A percentile compares a stretch with the other conserved stretches of the same genome.
Conservation (phyloP, 2,113 vertebrate species). For the Halcyon senegalensis region DNA sequence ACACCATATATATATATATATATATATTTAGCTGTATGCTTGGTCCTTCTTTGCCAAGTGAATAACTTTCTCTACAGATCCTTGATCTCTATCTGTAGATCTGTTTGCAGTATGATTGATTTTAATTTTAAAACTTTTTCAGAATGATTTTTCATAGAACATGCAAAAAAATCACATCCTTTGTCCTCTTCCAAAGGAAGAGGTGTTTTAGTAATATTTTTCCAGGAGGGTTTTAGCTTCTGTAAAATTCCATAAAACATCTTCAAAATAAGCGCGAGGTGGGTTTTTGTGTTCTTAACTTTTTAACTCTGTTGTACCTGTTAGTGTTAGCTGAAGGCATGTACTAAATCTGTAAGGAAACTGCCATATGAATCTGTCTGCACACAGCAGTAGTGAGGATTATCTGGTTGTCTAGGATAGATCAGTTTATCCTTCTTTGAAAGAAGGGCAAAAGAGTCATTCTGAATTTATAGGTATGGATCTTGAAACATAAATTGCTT, state of each 20-base stretch:
- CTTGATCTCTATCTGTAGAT: background rate
- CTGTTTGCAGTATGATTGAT: background rate
- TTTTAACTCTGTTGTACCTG: background rate
- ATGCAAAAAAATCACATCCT: background rate
- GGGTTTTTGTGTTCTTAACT: background rate
- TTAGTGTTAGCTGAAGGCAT: background rate
- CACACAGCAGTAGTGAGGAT: background rate
- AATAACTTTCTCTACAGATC: background rate
- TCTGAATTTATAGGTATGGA: background rate
- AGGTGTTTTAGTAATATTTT: background rate
- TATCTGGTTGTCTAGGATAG: background rate
- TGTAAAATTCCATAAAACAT: background rate
- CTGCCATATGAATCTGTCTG: background rate
- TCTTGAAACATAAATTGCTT: background rate
- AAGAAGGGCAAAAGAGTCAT: constrained; percentile 1
- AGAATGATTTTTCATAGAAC: background rate
- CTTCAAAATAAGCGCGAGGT: background rate
- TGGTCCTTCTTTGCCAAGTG: background rate
- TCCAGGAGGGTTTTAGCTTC: background rate
- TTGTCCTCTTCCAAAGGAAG: background rate
- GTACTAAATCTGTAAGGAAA: background rate
- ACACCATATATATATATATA: background rate
- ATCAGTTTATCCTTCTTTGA: constrained; percentile 23
- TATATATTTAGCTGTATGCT: background rate
- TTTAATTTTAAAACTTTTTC: background rate